Conservation (phyloP, 2,797 vertebrate species). For the Lates japonicus region DNA sequence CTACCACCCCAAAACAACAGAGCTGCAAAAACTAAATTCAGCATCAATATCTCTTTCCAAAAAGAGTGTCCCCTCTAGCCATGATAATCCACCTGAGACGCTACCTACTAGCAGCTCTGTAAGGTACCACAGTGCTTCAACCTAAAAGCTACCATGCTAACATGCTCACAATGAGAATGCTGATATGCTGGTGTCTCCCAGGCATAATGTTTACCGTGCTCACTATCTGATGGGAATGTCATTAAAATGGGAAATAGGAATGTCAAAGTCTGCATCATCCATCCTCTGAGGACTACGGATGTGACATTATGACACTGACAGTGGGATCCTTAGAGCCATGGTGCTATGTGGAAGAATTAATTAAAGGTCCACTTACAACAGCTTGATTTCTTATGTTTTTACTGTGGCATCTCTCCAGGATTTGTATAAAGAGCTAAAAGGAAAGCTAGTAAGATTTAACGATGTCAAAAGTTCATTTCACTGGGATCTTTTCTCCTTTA, state of each 20-base stretch:
- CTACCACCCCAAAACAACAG: background rate
- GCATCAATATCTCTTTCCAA: background rate
- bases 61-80: background rate
- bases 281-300: background rate
- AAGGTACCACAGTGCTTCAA: too few relatives aligned
- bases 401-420: conserved; percentile 2
- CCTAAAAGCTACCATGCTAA: background rate
- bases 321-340: too few relatives aligned
- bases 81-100: background rate
- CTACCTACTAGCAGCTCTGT: background rate
- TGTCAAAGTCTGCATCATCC: background rate
- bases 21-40: background rate
- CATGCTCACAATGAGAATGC: background rate
- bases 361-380: background rate
- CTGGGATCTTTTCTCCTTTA: background rate
- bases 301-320: too few relatives aligned
- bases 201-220: background rate
- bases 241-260: background rate
- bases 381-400: background rate
- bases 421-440: conserved; percentile 21
- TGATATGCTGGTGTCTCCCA: background rate
- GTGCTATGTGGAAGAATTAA: too few relatives aligned
- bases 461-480: background rate
- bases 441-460: background rate
- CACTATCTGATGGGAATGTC: background rate